Evolutionary conservation across 2,888 invertebrate species (phyloP).

Genomic region (Cerastoderma edule): DNA sequence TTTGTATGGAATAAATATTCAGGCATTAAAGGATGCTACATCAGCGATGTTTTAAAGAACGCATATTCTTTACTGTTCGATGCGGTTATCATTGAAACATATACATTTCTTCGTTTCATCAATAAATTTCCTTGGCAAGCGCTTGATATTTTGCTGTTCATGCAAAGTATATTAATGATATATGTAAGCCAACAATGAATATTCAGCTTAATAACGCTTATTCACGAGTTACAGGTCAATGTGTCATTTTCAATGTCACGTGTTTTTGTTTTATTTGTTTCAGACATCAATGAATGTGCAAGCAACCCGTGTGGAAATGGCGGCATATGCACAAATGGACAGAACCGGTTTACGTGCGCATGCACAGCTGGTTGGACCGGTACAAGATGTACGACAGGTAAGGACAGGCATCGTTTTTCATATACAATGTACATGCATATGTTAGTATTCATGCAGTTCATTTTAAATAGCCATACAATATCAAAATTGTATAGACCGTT

Average conservation of each 20-base stretch:
- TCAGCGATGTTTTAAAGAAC: too few species aligned
- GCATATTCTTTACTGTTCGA: too few species aligned
- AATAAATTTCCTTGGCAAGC: too few species aligned
- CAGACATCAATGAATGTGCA: constrained; percentile 19
- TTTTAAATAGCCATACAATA: not conserved
- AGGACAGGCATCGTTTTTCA: not conserved
- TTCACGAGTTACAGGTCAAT: not conserved
- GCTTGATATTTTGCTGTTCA: not conserved
- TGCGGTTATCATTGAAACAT: too few species aligned
- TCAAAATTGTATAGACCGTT: not conserved
- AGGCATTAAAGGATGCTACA: too few species aligned
- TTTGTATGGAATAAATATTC: too few species aligned
- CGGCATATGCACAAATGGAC: not conserved
- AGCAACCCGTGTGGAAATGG: constrained; percentile 18
- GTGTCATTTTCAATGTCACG: not conserved
- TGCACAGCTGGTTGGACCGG: constrained; percentile 2
- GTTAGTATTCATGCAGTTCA: not conserved
- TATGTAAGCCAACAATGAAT: not conserved
- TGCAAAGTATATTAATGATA: not conserved
- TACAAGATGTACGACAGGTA: constrained; percentile 1
- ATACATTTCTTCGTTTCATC: too few species aligned
- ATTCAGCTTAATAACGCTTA: not conserved
- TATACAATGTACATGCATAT: not conserved
- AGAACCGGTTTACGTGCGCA: constrained; percentile 4
- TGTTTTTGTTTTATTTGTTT: not conserved